A percentile compares a stretch with the other conserved stretches of the same genome.
Evolutionary conservation across 2,113 vertebrate genomes (phyloP).

Genomic region (Galemys pyrenaicus): DNA sequence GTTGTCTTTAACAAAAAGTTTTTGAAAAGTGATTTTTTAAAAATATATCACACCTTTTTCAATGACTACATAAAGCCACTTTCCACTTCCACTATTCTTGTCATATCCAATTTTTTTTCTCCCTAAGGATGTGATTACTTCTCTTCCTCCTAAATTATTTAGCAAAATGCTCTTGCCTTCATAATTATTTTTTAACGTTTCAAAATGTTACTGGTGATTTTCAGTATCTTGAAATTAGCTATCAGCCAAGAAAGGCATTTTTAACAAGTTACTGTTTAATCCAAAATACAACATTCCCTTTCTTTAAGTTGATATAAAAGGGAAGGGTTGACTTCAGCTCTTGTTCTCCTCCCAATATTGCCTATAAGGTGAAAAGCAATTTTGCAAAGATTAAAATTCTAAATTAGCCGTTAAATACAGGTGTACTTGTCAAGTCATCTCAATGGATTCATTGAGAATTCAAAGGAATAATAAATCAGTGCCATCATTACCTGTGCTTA

Average conservation of each 20-base stretch:
- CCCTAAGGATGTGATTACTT: neutral
- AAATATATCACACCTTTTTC: neutral
- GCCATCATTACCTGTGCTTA: constrained; percentile 22
- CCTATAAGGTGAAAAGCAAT: constrained; percentile 20
- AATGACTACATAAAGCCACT: constrained; percentile 8
- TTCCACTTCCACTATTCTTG: neutral
- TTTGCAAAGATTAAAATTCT: constrained; percentile 37
- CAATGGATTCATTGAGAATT: constrained; percentile 53
- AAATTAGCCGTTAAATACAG: neutral
- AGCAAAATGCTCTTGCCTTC: neutral
- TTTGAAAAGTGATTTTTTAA: constrained; percentile 9
- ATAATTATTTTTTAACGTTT: neutral
- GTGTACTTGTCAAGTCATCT: neutral
- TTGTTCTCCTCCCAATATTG: neutral
- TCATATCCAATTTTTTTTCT: neutral
- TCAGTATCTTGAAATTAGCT: neutral
- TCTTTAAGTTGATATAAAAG: constrained; percentile 46
- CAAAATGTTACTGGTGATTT: neutral
- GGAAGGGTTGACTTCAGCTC: constrained; percentile 20
- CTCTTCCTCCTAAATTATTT: constrained; percentile 5
- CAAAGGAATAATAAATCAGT: constrained; percentile 29
- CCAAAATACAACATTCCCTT: neutral
- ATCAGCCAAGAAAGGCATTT: neutral
- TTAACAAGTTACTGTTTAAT: constrained; percentile 32
- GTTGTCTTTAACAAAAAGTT: neutral